Evolutionary conservation across 2,888 invertebrate species (phyloP), one percentile per base, ranked within the genome.

Genomic region (Apodemia duryi): DNA sequence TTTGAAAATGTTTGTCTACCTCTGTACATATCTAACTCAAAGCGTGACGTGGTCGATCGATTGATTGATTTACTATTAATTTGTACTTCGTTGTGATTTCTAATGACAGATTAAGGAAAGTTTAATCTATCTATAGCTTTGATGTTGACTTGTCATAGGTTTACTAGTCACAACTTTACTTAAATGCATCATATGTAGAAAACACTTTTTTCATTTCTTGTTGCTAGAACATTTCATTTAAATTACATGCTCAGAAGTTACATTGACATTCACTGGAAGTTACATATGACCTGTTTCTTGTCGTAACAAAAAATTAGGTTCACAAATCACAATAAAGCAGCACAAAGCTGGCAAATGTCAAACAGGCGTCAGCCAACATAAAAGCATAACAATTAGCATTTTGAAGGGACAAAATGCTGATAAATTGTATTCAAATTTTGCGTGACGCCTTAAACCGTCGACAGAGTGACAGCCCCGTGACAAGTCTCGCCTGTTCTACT

Each of bases 361-460:
- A 64, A 64, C 67, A 64, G 60, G 49, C 43, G 62, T 62, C 68
- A 69, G 68, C 32, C 32, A 57, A 57, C 57, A 32, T 46, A 74
- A 71, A 74, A 72, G 71, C 66, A 67, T 69, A 72, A 70, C 70
- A 73, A 73, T 75, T 72, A 73, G 71, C 74, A 75, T 74, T 73
- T 73, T 63, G 68, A 74, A 74, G 72, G 74, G 73, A 73, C 74
- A 72, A 69, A 72, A 71, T 74, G 72, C 72, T 76, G 75, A 79
- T 80, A 79, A 86, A 86, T 82, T 81, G 77, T 79, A 84, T 86
- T 85, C 77, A 80, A 84, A 85, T 85, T 82, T 84, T 72, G 83
- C 85, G 83, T 86, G 86, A 78, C 82, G 74, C 73, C 77, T 74
- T 77, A 77, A 46, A 74, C 72, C 76, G 81, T 79, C 78, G 82